Base-by-base conservation (phyloP, 2,888 invertebrate genomes). In the Pristionchus exspectatus region DNA sequence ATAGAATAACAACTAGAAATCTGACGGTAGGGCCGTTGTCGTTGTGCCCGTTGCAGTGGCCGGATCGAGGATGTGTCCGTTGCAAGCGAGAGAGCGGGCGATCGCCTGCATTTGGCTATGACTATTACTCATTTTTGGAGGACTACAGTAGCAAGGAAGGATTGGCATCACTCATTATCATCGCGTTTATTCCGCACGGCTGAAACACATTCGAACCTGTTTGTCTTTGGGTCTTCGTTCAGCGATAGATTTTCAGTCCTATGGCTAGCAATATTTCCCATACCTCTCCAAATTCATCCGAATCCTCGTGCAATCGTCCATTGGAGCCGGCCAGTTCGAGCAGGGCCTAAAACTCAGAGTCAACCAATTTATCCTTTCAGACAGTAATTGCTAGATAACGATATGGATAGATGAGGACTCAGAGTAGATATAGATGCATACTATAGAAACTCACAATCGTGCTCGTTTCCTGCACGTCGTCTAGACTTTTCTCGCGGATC, bases 281-380 rank as follows among this genome's bases (percentile, higher is more conserved):
- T n/a, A 87, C 87, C 30, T 88, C 87, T 74, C 74, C 87, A 33
- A 88, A 88, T 24, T 88, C 87, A 2, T 74, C 54, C 10, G 24
- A 21, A 27, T 88, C 74, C 50, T 88, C 87, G 56, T 50, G 69
- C 2, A 88, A 24, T 30, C 87, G 27, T 74, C 87, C 87, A 33
- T 88, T 88, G 21, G 72, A 72, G 1, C 74, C 74, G 72, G 87
- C 87, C 54, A 88, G 74, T 21, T 88, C 87, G 24, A 88, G 74
- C 4, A 88, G 74, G 9, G 74, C 44, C 30, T 86, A 1, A 38
- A 12, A 30, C 56, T 33, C 56, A n/a, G n/a, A n/a, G n/a, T n/a
- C n/a, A n/a, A n/a, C n/a, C n/a, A n/a, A n/a, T n/a, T n/a, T n/a
- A n/a, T n/a, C n/a, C n/a, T n/a, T n/a, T n/a, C n/a, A n/a, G n/a